phyloP scores from a whole-genome alignment of 1,140 invertebrate genomes.

The Anoplophora glabripennis region DNA sequence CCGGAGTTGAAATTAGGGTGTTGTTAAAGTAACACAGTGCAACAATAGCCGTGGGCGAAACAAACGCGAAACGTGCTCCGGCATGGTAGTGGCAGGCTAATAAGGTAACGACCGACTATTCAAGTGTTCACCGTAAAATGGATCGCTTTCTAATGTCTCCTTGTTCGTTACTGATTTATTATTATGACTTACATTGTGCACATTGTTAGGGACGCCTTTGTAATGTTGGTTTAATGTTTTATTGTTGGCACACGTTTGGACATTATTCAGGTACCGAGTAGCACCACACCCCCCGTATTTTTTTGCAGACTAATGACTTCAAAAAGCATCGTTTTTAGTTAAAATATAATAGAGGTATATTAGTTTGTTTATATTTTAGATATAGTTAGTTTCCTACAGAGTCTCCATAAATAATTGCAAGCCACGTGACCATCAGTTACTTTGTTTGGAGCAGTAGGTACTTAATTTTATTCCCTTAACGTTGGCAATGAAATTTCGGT shows the following conservation, averaged over 20 bases:
- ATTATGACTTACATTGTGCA: slow-evolving; percentile 13
- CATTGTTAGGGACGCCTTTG: slow-evolving; percentile 14
- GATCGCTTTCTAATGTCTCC: slow-evolving; percentile 33
- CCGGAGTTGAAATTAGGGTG: slow-evolving; percentile 7
- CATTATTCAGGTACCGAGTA: slow-evolving; percentile 3
- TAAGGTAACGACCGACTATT: slow-evolving; percentile 25
- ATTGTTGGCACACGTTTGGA: slow-evolving; percentile 49
- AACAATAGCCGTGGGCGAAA: slow-evolving; percentile 30
- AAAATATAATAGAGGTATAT: too few species aligned
- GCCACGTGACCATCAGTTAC: too few species aligned
- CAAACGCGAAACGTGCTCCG: slow-evolving; percentile 28
- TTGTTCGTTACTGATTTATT: slow-evolving; percentile 30
- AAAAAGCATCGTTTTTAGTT: too few species aligned
- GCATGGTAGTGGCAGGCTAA: slow-evolving; percentile 27
- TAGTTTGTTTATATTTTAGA: too few species aligned
- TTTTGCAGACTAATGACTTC: too few species aligned
- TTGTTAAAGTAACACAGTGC: slow-evolving; percentile 15
- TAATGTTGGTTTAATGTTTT: slow-evolving; percentile 17
- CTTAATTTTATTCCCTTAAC: too few species aligned
- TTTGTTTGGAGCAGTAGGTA: too few species aligned
- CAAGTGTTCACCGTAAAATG: slow-evolving; percentile 27
- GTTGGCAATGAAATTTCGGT: too few species aligned
- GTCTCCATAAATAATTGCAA: too few species aligned
- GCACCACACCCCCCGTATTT: not conserved
- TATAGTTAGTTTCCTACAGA: too few species aligned